Evolutionary conservation across 1,140 invertebrate species (phyloP).

Genomic region (Drosophila lacteicornis): DNA sequence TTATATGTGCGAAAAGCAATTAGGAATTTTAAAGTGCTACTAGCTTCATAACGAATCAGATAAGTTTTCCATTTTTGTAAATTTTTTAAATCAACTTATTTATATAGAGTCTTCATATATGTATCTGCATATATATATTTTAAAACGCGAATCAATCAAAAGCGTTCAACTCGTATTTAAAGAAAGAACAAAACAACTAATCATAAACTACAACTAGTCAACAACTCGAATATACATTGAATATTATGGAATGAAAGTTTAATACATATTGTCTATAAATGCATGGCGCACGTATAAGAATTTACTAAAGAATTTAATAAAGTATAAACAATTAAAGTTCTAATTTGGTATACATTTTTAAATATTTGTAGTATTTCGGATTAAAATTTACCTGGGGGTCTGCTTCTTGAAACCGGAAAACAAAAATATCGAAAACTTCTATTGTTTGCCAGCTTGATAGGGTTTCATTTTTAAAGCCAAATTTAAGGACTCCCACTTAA

Average conservation of each 20-base stretch:
- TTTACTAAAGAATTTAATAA: conserved; percentile 61
- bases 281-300: conserved; percentile 50
- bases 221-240: conserved; percentile 44
- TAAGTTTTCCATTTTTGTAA: conserved; percentile 72
- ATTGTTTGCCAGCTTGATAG: too few relatives aligned
- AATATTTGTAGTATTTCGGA: neutral
- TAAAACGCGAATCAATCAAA: conserved; percentile 54
- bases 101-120: conserved; percentile 40
- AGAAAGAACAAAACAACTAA: conserved; percentile 20
- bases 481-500: too few relatives aligned
- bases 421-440: neutral
- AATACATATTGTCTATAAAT: conserved; percentile 47
- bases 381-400: neutral
- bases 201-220: conserved; percentile 53
- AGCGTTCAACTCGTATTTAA: conserved; percentile 47
- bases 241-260: conserved; percentile 32
- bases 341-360: neutral
- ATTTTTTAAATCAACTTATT: conserved; percentile 56
- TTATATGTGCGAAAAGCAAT: conserved; percentile 33
- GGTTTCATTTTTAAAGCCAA: too few relatives aligned
- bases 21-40: conserved; percentile 42
- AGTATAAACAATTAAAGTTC: conserved; percentile 26
- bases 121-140: conserved; percentile 34
- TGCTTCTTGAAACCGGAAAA: neutral
- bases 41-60: conserved; percentile 51